phyloP scores from a whole-genome alignment of 2,113 vertebrate species.

The Cyphomyrus discorhynchus region DNA sequence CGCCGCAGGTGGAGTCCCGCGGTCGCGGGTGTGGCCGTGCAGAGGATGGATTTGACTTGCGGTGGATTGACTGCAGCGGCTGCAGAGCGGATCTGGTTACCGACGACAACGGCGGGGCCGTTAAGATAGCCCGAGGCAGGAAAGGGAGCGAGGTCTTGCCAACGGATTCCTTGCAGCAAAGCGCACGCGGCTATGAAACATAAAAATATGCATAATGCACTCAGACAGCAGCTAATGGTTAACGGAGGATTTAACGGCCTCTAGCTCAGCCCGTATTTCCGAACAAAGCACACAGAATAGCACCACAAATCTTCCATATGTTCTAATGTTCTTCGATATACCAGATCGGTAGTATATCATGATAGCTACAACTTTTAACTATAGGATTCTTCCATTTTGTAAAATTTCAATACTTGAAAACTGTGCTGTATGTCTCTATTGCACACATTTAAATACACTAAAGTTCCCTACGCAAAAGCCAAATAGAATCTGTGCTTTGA shows the following conservation, averaged over 20 bases:
- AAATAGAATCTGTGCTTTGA: background rate
- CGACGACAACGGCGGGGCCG: conserved; percentile 41
- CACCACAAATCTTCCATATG: background rate
- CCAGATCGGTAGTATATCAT: background rate
- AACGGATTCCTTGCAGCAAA: background rate
- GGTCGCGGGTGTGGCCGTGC: background rate
- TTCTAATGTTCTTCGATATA: background rate
- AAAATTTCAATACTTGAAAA: background rate
- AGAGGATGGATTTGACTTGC: background rate
- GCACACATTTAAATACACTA: background rate
- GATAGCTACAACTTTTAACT: background rate
- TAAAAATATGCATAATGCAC: background rate
- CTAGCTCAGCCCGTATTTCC: background rate
- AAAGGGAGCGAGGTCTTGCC: background rate
- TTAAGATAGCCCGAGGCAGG: background rate
- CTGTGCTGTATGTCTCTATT: background rate
- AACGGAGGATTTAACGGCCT: background rate
- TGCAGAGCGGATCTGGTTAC: conserved; percentile 51
- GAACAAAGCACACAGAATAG: background rate
- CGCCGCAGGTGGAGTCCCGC: background rate
- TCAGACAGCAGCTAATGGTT: background rate
- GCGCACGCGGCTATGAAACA: background rate
- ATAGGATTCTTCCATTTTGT: background rate
- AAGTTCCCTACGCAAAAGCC: background rate
- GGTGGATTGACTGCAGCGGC: background rate